Base-by-base conservation (phyloP, 2,797 vertebrate genomes). In the Coracias cyanogaster region DNA sequence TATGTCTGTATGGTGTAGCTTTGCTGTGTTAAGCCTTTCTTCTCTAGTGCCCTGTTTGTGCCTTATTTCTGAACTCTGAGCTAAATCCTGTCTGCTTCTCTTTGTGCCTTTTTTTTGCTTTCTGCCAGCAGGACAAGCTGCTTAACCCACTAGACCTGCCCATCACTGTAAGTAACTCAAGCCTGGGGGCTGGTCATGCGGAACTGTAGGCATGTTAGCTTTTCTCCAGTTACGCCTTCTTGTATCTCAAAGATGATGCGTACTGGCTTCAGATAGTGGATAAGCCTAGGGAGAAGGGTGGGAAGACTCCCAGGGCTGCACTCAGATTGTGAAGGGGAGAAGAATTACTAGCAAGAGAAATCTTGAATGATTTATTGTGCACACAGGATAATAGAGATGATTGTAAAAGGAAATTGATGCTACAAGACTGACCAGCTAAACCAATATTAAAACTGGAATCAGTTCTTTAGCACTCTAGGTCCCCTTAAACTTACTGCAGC, bases 111-210 rank as follows among this genome's bases (percentile, higher is more conserved):
- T 96, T 93, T 96, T 97, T 97, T 97, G 98, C 98, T 97, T 97
- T 96, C 97, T 97, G 97, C 96, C 96, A 93, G 97, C 98, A 99
- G 99, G 99, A 99, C 98, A 99, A 99, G 97, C 98, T 98, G 97
- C 98, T 98, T 98, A 99, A 99, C 98, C 98, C 99, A 41, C 98
- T 99, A 98, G 99, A 99, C 97, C 99, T 99, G 98, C 99, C 98
- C 97, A 99, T 99, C 98, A 99, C 99, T 97, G 99, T 99, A 98
- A 99, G 99, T 99, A 99, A 97, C 82, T 65, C 86, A 7, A 93
- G 73, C 78, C 66, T 83, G 90, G 95, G 95, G 94, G 85, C 92
- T 88, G 97, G 96, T 96, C 90, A 37, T 82, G 60, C 43, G 33
- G 55, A 85, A 51, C 86, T 92, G 58, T 70, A 93, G 96, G 49